These are phyloP conservation scores for Lochmaea crataegi DNA, from an alignment of 2,888 invertebrate species.

Conservation along the genomic window DNA sequence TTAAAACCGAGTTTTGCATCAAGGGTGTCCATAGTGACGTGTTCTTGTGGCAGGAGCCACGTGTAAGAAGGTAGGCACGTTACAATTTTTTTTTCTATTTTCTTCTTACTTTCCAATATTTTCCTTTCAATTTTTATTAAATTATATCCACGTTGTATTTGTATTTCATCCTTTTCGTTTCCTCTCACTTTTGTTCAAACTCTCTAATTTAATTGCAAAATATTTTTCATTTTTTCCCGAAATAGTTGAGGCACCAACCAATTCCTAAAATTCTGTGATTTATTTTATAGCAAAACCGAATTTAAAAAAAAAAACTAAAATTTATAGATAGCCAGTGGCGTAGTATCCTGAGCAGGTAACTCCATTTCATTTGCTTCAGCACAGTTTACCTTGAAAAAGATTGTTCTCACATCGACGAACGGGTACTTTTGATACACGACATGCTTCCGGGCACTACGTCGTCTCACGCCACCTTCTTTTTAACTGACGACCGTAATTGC, in stretches of 20 bases:
- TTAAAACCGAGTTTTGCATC: too few species aligned
- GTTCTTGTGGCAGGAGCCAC: too few species aligned
- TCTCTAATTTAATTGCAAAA: too few species aligned
- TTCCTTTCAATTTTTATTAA: too few species aligned
- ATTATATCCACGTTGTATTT: too few species aligned
- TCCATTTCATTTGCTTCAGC: conserved; percentile 7
- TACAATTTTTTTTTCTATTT: too few species aligned
- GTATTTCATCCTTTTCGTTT: too few species aligned
- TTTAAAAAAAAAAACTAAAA: conserved; percentile 8
- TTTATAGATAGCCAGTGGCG: conserved; percentile 27
- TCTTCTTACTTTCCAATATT: too few species aligned
- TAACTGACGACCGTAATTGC: conserved; percentile 15
- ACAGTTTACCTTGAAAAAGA: conserved; percentile 29
- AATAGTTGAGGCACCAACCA: not conserved
- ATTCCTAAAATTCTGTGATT: not conserved
- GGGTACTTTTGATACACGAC: conserved; percentile 34
- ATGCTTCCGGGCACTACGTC: conserved; percentile 27
- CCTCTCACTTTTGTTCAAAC: too few species aligned
- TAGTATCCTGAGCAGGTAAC: conserved; percentile 18
- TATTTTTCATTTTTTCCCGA: too few species aligned
- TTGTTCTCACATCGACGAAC: conserved; percentile 29
- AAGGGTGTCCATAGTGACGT: too few species aligned
- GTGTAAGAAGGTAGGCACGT: too few species aligned
- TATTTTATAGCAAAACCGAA: not conserved
- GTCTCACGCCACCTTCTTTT: conserved; percentile 33